Evolutionary conservation across 2,797 vertebrate species (phyloP).

Genomic region (Rhinogobio ventralis): DNA sequence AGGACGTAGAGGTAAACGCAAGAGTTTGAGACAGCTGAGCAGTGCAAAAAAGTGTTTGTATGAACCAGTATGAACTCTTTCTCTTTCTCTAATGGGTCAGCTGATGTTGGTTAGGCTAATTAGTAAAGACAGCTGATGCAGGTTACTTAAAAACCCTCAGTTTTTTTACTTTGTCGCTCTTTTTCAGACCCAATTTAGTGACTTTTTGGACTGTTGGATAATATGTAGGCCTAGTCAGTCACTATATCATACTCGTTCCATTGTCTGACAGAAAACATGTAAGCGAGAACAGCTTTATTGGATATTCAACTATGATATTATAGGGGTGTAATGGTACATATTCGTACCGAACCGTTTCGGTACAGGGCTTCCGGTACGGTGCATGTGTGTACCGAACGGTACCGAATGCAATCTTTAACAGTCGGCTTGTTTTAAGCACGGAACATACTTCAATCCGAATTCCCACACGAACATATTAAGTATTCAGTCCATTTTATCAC

Average conservation of each 20-base stretch:
- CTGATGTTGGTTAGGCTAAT: not conserved
- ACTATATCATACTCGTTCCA: not conserved
- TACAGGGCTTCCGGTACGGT: too few relatives aligned
- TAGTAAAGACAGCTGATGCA: not conserved
- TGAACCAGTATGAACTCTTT: too few relatives aligned
- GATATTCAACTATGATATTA: not conserved
- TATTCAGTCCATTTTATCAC: too few relatives aligned
- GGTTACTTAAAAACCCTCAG: not conserved
- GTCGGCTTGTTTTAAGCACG: too few relatives aligned
- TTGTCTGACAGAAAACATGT: not conserved
- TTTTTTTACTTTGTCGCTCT: not conserved
- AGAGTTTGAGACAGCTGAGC: not conserved
- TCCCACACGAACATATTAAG: too few relatives aligned
- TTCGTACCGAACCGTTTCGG: too few relatives aligned
- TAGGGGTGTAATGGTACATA: too few relatives aligned
- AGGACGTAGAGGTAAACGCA: not conserved
- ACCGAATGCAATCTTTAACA: too few relatives aligned
- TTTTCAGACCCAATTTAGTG: not conserved
- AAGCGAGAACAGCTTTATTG: not conserved
- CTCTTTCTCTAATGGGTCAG: not conserved
- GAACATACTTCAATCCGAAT: too few relatives aligned
- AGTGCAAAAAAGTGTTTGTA: not conserved
- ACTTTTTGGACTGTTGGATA: not conserved
- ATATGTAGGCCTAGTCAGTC: not conserved
- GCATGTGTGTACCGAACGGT: too few relatives aligned